Percentiles rank a stretch among this genome's conserved stretches.
Evolutionary conservation across 2,888 invertebrate genomes (phyloP).

Genomic region (Chrysolina americana): DNA sequence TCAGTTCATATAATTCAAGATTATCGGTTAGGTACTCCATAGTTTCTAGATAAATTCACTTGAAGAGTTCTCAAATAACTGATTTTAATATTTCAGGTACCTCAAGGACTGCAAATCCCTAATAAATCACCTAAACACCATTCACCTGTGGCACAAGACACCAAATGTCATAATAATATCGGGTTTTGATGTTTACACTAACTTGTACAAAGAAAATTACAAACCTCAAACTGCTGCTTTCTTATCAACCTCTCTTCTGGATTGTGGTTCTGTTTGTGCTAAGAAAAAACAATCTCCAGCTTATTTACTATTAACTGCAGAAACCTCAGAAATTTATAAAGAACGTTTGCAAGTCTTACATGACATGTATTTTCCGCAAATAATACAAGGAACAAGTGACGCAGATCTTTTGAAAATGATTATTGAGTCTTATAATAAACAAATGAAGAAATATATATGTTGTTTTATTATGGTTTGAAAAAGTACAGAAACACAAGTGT

Average conservation of each 20-base stretch:
- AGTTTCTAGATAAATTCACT: conserved; percentile 27
- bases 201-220: conserved; percentile 46
- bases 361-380: conserved; percentile 59
- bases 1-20: not conserved
- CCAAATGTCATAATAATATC: conserved; percentile 63
- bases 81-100: conserved; percentile 58
- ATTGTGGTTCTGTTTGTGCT: conserved; percentile 58
- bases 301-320: conserved; percentile 46
- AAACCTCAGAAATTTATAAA: conserved; percentile 25
- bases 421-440: conserved; percentile 30
- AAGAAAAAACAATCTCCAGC: conserved; percentile 45
- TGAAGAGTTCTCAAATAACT: not conserved
- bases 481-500: not conserved
- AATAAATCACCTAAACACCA: conserved; percentile 61
- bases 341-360: conserved; percentile 55
- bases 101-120: conserved; percentile 62
- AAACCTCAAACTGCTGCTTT: conserved; percentile 55
- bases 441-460: not conserved
- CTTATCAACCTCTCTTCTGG: conserved; percentile 59
- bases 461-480: not conserved
- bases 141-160: conserved; percentile 63
- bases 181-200: conserved; percentile 61
- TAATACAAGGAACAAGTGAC: conserved; percentile 43
- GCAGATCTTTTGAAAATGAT: conserved; percentile 29
- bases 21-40: no score